Conservation (phyloP, 2,113 vertebrate genomes). For the Coreoperca whiteheadi region DNA sequence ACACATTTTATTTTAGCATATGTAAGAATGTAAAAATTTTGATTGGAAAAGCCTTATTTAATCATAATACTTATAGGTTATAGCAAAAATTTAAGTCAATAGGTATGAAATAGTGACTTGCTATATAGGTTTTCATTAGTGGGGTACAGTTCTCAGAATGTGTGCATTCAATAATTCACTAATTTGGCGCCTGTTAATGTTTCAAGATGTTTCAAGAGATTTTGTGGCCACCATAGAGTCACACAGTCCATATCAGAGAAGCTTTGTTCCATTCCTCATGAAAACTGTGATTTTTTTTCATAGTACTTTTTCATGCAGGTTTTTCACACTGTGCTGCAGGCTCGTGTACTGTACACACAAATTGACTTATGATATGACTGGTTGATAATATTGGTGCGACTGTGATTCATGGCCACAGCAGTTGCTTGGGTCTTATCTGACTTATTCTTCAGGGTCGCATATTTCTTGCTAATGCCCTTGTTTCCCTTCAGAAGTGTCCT, state of each 20-base stretch:
- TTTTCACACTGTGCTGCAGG: conserved; percentile 27
- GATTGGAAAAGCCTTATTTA: neutral
- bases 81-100: neutral
- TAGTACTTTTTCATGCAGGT: conserved; percentile 15
- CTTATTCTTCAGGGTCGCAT: conserved; percentile 60
- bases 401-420: conserved; percentile 74
- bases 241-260: conserved; percentile 36
- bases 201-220: conserved; percentile 44
- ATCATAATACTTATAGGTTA: neutral
- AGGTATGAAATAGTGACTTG: neutral
- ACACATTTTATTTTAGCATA: neutral
- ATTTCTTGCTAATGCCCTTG: conserved; percentile 62
- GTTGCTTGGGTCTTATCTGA: conserved; percentile 75
- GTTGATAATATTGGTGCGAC: conserved; percentile 62
- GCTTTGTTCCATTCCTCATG: conserved; percentile 2
- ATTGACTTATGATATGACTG: conserved; percentile 43
- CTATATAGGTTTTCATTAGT: neutral
- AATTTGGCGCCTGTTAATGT: conserved; percentile 46
- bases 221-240: conserved; percentile 23
- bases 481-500: conserved; percentile 56
- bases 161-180: conserved; percentile 38
- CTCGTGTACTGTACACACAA: conserved; percentile 34
- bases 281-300: conserved; percentile 22
- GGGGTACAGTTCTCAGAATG: conserved; percentile 2
- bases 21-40: neutral